These are phyloP conservation scores for Oscheius sp. DNA, from an alignment of 2,888 invertebrate genomes.

Conservation along the genomic window DNA sequence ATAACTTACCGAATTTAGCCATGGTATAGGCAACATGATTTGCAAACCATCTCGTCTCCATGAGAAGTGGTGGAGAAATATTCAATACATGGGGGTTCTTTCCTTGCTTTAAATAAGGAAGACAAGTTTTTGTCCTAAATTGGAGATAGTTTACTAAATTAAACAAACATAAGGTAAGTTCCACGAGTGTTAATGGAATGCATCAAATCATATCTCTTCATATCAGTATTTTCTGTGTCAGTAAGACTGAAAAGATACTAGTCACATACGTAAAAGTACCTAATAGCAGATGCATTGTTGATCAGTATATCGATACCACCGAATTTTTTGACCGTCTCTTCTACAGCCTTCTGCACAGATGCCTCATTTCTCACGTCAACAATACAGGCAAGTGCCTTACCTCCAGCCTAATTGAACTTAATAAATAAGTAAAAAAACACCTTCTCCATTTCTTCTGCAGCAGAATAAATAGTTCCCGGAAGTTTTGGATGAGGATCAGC, in stretches of 20 bases:
- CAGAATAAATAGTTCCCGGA: conserved; percentile 89
- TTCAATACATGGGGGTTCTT: conserved; percentile 92
- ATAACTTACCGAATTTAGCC: conserved; percentile 83
- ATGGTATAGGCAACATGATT: conserved; percentile 86
- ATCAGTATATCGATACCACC: conserved; percentile 85
- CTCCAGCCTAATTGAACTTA: conserved; percentile 42
- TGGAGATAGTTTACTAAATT: background rate
- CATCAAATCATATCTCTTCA: conserved; percentile 97
- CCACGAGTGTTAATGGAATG: conserved; percentile 91
- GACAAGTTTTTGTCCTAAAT: conserved; percentile 85
- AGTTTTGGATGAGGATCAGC: conserved; percentile 88
- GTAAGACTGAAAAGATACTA: too few species aligned
- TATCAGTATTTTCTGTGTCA: conserved; percentile 78
- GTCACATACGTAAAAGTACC: too few species aligned
- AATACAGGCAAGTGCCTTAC: conserved; percentile 75
- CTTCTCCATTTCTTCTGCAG: conserved; percentile 83
- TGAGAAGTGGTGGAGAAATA: conserved; percentile 89
- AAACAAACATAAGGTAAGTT: conserved; percentile 86
- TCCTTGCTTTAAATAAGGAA: conserved; percentile 85
- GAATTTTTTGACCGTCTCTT: conserved; percentile 63
- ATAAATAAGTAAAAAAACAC: conserved; percentile 1
- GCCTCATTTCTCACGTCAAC: conserved; percentile 87
- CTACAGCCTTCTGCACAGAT: conserved; percentile 74
- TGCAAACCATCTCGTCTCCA: conserved; percentile 80
- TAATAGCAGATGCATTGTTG: conserved; percentile 98